Evolutionary conservation across 1,140 invertebrate genomes (phyloP).

Genomic region (Octopus bimaculoides): DNA sequence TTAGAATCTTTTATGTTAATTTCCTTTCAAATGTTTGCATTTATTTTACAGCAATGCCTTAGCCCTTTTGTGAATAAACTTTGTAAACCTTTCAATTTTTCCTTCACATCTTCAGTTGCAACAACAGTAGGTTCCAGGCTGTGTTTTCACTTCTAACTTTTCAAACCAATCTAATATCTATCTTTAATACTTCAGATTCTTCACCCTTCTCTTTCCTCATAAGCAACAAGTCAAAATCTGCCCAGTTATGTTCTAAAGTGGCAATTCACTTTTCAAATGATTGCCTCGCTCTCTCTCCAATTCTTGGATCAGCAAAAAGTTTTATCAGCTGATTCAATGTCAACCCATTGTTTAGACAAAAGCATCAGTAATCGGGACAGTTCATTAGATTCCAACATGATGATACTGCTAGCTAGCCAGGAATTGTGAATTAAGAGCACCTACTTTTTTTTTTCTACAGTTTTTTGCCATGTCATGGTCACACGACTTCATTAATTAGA

Average conservation of each 20-base stretch:
- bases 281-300: slow-evolving; percentile 71
- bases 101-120: slow-evolving; percentile 80
- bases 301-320: slow-evolving; percentile 70
- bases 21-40: no score
- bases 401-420: slow-evolving; percentile 67
- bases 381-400: slow-evolving; percentile 74
- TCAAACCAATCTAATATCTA: slow-evolving; percentile 84
- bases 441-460: slow-evolving; percentile 81
- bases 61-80: no score
- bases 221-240: slow-evolving; percentile 67
- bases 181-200: slow-evolving; percentile 80
- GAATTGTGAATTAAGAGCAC: slow-evolving; percentile 79
- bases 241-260: slow-evolving; percentile 82
- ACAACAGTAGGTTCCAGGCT: slow-evolving; percentile 79
- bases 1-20: no score
- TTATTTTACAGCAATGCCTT: no score
- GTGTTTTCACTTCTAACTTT: slow-evolving; percentile 71
- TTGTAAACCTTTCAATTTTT: slow-evolving; percentile 82
- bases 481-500: slow-evolving; percentile 76
- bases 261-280: slow-evolving; percentile 72
- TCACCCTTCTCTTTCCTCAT: slow-evolving; percentile 78
- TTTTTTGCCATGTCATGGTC: slow-evolving; percentile 85
- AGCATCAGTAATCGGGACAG: slow-evolving; percentile 68
- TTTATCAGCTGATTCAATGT: slow-evolving; percentile 67
- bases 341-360: slow-evolving; percentile 69